Evolutionary conservation across 2,113 vertebrate species (phyloP).

Genomic region (Channa argus): DNA sequence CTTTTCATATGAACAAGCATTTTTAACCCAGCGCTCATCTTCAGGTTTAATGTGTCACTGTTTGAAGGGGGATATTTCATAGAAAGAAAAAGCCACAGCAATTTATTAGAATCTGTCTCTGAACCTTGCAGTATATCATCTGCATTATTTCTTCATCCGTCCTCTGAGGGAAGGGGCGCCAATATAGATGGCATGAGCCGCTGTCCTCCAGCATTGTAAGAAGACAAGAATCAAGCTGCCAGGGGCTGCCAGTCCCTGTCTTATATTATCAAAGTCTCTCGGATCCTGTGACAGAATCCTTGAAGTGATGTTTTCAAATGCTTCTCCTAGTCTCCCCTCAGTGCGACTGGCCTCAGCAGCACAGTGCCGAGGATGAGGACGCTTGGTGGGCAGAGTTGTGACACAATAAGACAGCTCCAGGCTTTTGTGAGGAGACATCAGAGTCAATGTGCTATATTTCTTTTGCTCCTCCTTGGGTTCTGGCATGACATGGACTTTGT

Average conservation of each 20-base stretch:
- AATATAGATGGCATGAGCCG: background rate
- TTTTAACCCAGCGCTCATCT: background rate
- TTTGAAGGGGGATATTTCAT: too few species aligned
- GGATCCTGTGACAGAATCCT: slow-evolving; percentile 10
- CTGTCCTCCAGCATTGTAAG: background rate
- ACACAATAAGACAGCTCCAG: background rate
- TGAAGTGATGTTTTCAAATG: slow-evolving; percentile 21
- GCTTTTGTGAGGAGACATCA: slow-evolving; percentile 9
- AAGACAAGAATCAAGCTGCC: slow-evolving; percentile 15
- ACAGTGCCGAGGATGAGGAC: background rate
- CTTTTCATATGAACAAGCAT: background rate
- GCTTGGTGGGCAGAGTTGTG: background rate
- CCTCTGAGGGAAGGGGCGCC: background rate
- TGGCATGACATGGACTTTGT: background rate
- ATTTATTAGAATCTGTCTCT: background rate
- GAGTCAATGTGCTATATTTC: slow-evolving; percentile 7
- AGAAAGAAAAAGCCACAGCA: background rate
- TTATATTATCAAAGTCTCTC: slow-evolving; percentile 17
- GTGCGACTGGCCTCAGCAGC: background rate
- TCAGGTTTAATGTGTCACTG: background rate
- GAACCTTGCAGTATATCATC: background rate
- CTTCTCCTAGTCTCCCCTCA: background rate
- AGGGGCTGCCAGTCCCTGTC: background rate
- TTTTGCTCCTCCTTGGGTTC: background rate
- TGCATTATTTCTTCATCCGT: background rate